These are phyloP conservation scores for Drosophila tropicalis DNA, from an alignment of 1,140 invertebrate genomes.

Conservation along the genomic window DNA sequence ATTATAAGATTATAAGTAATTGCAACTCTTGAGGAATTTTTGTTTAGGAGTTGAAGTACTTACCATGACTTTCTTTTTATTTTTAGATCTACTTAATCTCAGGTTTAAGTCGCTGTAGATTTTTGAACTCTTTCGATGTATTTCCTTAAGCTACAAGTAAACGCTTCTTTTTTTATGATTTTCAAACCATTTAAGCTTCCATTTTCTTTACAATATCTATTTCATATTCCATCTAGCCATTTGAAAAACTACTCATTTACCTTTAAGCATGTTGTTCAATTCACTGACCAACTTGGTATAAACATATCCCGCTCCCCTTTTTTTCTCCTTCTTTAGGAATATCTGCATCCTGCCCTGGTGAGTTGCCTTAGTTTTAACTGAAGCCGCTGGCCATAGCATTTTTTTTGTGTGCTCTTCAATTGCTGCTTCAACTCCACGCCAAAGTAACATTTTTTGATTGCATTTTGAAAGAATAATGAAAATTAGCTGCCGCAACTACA, in stretches of 20 bases:
- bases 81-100: no score
- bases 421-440: conserved; percentile 33
- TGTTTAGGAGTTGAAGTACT: no score
- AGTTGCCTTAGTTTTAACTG: conserved; percentile 25
- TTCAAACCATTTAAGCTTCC: conserved; percentile 16
- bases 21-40: no score
- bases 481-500: conserved; percentile 77
- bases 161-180: no score
- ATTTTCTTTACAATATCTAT: neutral
- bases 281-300: conserved; percentile 36
- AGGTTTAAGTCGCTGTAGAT: no score
- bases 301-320: neutral
- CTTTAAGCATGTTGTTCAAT: conserved; percentile 61
- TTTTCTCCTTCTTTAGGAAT: conserved; percentile 11
- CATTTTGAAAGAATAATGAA: conserved; percentile 81
- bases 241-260: conserved; percentile 58
- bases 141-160: no score
- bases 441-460: conserved; percentile 74
- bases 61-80: no score
- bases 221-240: conserved; percentile 30
- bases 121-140: no score
- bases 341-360: conserved; percentile 24
- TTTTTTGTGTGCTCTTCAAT: conserved; percentile 20
- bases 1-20: no score
- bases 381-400: conserved; percentile 49